Base-by-base conservation (phyloP, 2,797 vertebrate genomes). In the Eidolon dupreanum region DNA sequence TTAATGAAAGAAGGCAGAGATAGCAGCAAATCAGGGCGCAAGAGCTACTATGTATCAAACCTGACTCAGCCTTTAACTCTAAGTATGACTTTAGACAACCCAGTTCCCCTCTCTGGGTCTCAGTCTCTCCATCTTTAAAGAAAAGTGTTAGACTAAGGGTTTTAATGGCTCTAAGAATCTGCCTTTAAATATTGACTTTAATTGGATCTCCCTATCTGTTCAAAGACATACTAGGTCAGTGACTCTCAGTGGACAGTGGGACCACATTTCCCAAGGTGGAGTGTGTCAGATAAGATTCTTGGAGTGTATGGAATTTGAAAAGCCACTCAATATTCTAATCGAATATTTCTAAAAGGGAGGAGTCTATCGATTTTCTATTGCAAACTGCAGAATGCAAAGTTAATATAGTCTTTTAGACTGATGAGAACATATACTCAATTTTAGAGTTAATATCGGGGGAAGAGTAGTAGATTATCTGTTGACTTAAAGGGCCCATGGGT, bases 1-100 rank as follows among this genome's bases (percentile, higher is more conserved):
- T 74, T 92, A 93, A 57, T 73, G 16, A 81, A 95, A 94, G 36
- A 36, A 89, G 7, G 17, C 66, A 94, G 31, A 84, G 73, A 95
- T 15, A 88, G 46, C 19, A 68, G 15, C 53, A 84, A 70, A 31
- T 7, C 5, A 15, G 20, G 59, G 2, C 24, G 93, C 53, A 71
- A 74, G n/a, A 71, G 36, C 53, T 26, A 59, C 65, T 74, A 68
- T 55, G 46, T 49, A 55, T 3, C 53, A 86, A 85, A 61, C n/a
- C 6, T 55, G 49, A 86, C 57, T 55, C 36, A 73, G 65, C n/a
- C 15, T 88, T 90, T 63, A 77, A 55, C n/a, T 88, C 49, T 10
- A 57, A 43, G 46, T 88, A 63, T 43, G 55, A 73, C 31, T 15
- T 65, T 84, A 84, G 73, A 53, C 55, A 70, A 66, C 13, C 33